A percentile compares a stretch with the other conserved stretches of the same genome.
These are phyloP conservation scores for Synanthedon vespiformis DNA, from an alignment of 2,888 invertebrate species.

Conservation along the genomic window DNA sequence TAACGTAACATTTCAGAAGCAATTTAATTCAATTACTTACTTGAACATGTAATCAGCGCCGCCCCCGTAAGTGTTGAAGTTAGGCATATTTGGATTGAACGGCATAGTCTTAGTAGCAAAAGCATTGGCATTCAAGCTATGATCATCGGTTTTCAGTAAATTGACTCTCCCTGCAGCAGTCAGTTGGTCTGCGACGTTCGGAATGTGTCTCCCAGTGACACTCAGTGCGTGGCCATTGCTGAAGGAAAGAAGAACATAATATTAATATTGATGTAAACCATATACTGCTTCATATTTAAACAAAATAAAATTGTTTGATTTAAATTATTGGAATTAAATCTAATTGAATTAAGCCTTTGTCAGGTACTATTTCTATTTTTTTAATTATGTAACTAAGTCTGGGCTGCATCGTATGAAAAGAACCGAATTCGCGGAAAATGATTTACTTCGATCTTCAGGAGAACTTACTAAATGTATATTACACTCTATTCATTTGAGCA, in stretches of 20 bases:
- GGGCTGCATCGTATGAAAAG: too few species aligned
- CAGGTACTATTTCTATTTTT: too few species aligned
- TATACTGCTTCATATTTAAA: too few species aligned
- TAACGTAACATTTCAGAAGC: too few species aligned
- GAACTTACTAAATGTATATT: too few species aligned
- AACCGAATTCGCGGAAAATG: too few species aligned
- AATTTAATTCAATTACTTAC: conserved; percentile 15
- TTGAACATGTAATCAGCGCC: conserved; percentile 37
- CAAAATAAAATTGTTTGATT: too few species aligned
- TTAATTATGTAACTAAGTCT: too few species aligned
- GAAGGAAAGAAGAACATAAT: conserved; percentile 4
- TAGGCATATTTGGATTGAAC: conserved; percentile 22
- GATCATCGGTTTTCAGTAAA: conserved; percentile 22
- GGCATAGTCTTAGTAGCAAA: conserved; percentile 34
- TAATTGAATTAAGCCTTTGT: too few species aligned
- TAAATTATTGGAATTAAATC: too few species aligned
- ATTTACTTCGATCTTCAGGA: too few species aligned
- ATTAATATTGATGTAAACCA: neutral
- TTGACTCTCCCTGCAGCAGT: conserved; percentile 26
- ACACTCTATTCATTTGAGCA: too few species aligned
- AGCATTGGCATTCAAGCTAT: conserved; percentile 33
- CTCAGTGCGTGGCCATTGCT: conserved; percentile 32
- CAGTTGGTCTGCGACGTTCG: conserved; percentile 23
- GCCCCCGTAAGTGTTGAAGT: conserved; percentile 38
- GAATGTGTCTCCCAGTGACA: conserved; percentile 21